Percentiles rank a stretch among this genome's conserved stretches.
Conservation (phyloP, 1,140 invertebrate species). For the Drosophila equinoxialis region DNA sequence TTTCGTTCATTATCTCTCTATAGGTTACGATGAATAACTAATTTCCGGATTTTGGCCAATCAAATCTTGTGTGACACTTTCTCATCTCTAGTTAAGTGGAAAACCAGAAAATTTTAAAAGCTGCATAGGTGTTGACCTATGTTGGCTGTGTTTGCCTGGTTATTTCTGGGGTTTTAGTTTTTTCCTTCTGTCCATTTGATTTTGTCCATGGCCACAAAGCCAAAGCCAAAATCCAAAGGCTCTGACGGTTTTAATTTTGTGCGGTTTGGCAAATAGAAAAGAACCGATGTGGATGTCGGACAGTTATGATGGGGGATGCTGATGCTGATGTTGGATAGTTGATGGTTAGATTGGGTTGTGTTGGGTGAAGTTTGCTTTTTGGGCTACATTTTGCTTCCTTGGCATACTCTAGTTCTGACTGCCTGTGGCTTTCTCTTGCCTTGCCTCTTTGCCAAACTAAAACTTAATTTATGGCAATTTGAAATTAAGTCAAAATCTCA, state of each 20-base stretch:
- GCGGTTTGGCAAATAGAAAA: slow-evolving; percentile 34
- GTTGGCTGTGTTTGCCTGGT: slow-evolving; percentile 24
- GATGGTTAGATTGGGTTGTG: not conserved
- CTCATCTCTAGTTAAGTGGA: slow-evolving; percentile 1
- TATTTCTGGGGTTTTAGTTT: slow-evolving; percentile 29
- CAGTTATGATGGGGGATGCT: not conserved
- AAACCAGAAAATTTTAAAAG: not conserved
- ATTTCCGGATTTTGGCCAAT: too few species aligned
- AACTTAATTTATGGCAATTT: too few species aligned
- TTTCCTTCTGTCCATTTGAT: slow-evolving; percentile 46
- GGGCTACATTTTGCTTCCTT: too few species aligned
- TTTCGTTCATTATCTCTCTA: too few species aligned
- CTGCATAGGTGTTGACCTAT: slow-evolving; percentile 58
- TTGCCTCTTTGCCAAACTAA: not conserved
- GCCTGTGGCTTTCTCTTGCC: not conserved
- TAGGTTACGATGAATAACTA: too few species aligned
- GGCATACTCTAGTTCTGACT: too few species aligned
- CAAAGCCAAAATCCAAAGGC: slow-evolving; percentile 22
- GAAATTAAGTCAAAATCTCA: too few species aligned
- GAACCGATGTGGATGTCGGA: not conserved
- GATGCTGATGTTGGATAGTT: not conserved
- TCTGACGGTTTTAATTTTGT: slow-evolving; percentile 53
- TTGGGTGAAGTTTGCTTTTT: too few species aligned
- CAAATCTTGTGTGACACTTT: not conserved
- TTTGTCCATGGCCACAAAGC: slow-evolving; percentile 43